phyloP scores from a whole-genome alignment of 2,113 vertebrate genomes.

The Python bivittatus region DNA sequence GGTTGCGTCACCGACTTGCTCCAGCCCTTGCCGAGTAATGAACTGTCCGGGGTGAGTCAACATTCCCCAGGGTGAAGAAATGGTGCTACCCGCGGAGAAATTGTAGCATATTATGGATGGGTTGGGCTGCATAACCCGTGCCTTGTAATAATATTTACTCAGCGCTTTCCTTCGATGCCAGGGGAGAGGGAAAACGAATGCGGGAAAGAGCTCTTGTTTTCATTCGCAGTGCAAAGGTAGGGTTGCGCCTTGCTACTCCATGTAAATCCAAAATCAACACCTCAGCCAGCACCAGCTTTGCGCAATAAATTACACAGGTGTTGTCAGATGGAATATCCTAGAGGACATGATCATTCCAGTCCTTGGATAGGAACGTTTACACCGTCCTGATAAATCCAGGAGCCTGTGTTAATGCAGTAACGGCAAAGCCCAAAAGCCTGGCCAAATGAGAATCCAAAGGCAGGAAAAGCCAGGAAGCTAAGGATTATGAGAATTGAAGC shows the following conservation, averaged over 20 bases:
- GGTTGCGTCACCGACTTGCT: conserved; percentile 43
- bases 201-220: neutral
- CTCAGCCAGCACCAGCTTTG: neutral
- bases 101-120: conserved; percentile 40
- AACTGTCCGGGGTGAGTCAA: conserved; percentile 56
- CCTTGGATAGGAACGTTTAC: neutral
- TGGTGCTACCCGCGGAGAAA: neutral
- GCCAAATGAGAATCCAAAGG: neutral
- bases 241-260: neutral
- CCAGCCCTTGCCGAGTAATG: conserved; percentile 24
- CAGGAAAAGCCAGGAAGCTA: neutral
- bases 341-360: neutral
- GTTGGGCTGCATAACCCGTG: conserved; percentile 17
- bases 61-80: conserved; percentile 23
- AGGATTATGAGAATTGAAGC: neutral
- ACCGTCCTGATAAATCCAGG: neutral
- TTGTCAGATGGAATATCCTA: neutral
- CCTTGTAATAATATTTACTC: conserved; percentile 54
- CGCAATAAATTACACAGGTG: neutral
- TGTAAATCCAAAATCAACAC: neutral
- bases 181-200: neutral
- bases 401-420: neutral
- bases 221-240: neutral
- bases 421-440: neutral
- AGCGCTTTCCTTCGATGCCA: conserved; percentile 37